Percentiles rank a stretch among this genome's conserved stretches.
phyloP scores from a whole-genome alignment of 2,113 vertebrate genomes.

The Ivindomyrus marchei region DNA sequence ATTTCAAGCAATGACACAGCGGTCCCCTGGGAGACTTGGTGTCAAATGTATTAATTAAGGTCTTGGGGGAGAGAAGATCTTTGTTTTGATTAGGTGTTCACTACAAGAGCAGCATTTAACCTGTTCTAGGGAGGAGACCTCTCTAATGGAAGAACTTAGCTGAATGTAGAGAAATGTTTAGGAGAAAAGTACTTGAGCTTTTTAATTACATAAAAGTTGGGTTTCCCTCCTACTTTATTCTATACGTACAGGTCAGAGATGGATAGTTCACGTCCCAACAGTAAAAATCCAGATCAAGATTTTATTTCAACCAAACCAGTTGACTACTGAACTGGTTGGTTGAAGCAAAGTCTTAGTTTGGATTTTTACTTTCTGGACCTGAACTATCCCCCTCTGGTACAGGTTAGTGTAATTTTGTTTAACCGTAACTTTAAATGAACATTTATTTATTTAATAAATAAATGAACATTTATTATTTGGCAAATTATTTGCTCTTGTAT shows the following conservation, averaged over 20 bases:
- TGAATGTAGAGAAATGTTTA: not conserved
- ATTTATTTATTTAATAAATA: not conserved
- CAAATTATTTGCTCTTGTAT: not conserved
- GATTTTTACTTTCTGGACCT: not conserved
- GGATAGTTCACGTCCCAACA: not conserved
- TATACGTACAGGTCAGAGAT: not conserved
- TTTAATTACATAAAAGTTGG: not conserved
- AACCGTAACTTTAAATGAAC: not conserved
- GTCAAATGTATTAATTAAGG: not conserved
- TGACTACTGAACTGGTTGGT: too few species aligned
- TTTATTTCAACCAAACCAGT: too few species aligned
- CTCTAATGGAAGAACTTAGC: not conserved
- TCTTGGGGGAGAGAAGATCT: not conserved
- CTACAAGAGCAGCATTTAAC: not conserved
- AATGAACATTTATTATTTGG: not conserved
- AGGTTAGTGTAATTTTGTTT: not conserved
- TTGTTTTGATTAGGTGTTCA: not conserved
- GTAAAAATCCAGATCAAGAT: too few species aligned
- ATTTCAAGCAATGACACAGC: not conserved
- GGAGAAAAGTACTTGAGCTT: not conserved
- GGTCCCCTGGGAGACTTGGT: not conserved
- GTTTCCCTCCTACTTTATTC: not conserved
- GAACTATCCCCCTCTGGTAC: not conserved
- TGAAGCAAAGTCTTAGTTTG: not conserved
- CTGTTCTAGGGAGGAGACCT: not conserved